phyloP scores from a whole-genome alignment of 37 sponge, comb jelly and placozoan genomes.

The Bolinopsis microptera region DNA sequence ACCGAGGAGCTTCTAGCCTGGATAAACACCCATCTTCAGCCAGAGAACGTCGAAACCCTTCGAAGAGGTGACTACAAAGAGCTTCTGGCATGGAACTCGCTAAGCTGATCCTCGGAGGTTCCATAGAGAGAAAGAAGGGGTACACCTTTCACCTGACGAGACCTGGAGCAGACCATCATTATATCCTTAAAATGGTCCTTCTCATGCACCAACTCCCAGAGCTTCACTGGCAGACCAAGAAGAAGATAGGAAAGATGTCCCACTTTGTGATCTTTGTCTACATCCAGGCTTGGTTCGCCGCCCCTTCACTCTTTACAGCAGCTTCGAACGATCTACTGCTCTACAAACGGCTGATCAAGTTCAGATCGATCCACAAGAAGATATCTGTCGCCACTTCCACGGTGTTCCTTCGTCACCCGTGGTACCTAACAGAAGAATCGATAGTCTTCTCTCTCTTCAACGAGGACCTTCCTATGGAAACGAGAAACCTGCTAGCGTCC shows the following conservation, averaged over 20 bases:
- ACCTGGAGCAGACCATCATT: constrained; percentile 8
- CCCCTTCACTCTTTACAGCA: neutral
- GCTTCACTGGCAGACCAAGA: neutral
- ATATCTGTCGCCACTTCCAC: neutral
- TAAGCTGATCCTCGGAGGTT: neutral
- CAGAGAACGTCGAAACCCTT: neutral
- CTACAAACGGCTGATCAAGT: neutral
- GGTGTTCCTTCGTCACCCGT: too few species aligned
- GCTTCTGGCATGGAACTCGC: neutral
- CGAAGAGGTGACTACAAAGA: constrained; percentile 5
- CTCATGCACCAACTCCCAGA: neutral
- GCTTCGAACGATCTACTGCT: neutral
- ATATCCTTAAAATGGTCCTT: neutral
- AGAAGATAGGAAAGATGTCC: neutral
- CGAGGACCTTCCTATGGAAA: too few species aligned
- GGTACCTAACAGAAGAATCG: too few species aligned
- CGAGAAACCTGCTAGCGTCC: too few species aligned
- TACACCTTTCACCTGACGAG: neutral
- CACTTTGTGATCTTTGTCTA: neutral
- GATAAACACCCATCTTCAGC: neutral
- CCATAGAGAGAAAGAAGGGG: neutral
- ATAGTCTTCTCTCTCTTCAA: too few species aligned
- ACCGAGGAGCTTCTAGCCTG: too few species aligned
- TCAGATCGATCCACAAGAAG: neutral
- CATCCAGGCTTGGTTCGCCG: neutral